Evolutionary conservation across 2,797 vertebrate species (phyloP).

Genomic region (Enteromius paludinosus): DNA sequence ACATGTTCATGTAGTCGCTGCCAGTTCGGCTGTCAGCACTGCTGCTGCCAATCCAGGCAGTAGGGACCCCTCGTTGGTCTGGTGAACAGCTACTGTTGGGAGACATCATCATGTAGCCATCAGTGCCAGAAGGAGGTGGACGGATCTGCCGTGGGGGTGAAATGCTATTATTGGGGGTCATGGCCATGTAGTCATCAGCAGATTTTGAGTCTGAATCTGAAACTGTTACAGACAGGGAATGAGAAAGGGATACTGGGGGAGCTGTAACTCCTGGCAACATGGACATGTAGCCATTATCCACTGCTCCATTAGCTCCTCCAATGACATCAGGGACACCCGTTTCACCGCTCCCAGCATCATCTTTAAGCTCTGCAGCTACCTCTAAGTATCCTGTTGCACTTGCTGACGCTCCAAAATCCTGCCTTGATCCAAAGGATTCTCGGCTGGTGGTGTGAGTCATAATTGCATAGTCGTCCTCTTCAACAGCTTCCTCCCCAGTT

Average conservation of each 20-base stretch:
- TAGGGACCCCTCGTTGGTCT: constrained; percentile 71
- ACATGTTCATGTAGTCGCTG: constrained; percentile 88
- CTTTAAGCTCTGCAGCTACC: constrained; percentile 72
- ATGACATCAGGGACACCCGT: constrained; percentile 31
- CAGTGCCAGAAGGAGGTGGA: constrained; percentile 66
- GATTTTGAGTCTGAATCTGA: constrained; percentile 74
- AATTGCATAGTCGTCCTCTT: constrained; percentile 81
- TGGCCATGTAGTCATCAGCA: constrained; percentile 83
- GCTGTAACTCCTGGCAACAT: constrained; percentile 82
- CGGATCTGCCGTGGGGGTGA: constrained; percentile 81
- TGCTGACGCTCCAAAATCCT: constrained; percentile 55
- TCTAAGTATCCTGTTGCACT: constrained; percentile 75
- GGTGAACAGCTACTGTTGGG: constrained; percentile 82
- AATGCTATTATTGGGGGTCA: constrained; percentile 80
- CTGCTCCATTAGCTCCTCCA: constrained; percentile 50
- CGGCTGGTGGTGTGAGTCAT: constrained; percentile 81
- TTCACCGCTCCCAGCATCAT: constrained; percentile 59
- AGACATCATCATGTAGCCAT: constrained; percentile 86
- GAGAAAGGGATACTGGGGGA: constrained; percentile 71
- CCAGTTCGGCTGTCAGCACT: constrained; percentile 76
- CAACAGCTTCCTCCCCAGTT: constrained; percentile 68
- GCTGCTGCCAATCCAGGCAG: constrained; percentile 73
- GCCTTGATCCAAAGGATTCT: constrained; percentile 71
- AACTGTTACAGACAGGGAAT: constrained; percentile 71
- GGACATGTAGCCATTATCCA: constrained; percentile 82